phyloP scores from a whole-genome alignment of 2,888 invertebrate genomes.

The Opisthograptis luteolata region DNA sequence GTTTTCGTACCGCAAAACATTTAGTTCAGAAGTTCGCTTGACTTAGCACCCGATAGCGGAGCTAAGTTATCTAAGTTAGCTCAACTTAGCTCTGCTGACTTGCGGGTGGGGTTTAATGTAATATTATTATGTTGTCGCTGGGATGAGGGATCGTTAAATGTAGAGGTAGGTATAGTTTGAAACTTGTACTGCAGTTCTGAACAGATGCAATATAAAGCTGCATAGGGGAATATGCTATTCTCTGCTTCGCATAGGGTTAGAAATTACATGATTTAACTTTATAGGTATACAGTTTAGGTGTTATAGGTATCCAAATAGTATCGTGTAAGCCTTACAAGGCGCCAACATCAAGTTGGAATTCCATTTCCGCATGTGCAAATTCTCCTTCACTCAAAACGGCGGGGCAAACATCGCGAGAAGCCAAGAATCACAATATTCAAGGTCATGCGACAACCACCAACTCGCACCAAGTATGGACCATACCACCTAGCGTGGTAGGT shows the following conservation, averaged over 20 bases:
- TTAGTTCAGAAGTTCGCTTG: constrained; percentile 68
- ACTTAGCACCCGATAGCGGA: constrained; percentile 75
- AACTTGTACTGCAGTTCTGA: constrained; percentile 2
- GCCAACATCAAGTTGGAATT: no score
- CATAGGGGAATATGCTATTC: not conserved
- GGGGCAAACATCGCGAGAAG: no score
- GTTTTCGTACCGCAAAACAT: constrained; percentile 66
- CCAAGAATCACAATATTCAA: no score
- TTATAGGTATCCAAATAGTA: no score
- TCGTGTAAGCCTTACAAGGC: no score
- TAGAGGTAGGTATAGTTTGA: constrained; percentile 2
- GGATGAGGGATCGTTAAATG: constrained; percentile 44
- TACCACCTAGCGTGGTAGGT: no score
- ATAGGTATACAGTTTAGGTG: no score
- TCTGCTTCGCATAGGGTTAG: not conserved
- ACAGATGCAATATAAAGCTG: not conserved
- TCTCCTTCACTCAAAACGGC: no score
- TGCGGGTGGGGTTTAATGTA: constrained; percentile 68
- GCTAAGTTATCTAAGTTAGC: constrained; percentile 74
- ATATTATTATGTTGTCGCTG: constrained; percentile 65
- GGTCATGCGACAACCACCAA: no score
- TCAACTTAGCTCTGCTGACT: constrained; percentile 55
- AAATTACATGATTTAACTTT: no score
- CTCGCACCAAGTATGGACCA: no score
- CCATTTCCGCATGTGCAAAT: no score